Base-by-base conservation (phyloP, 2,113 vertebrate species). In the Microcebus jonahi region DNA sequence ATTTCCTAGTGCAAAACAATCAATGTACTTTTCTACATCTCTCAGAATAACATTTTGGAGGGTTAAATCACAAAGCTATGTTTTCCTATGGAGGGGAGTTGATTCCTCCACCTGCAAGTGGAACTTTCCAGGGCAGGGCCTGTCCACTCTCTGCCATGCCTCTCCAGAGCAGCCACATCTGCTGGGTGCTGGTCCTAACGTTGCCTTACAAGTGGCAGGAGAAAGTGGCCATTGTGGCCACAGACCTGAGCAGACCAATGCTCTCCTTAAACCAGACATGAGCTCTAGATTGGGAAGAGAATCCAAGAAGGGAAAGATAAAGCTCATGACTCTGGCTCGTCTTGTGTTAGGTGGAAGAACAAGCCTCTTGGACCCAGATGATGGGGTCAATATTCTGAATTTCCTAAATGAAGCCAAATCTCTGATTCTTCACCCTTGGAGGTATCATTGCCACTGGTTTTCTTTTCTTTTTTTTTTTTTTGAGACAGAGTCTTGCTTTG, bases 321-420 rank as follows among this genome's bases (percentile, higher is more conserved):
- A 65, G 29, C 45, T 21, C 25, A 0, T 11, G n/a, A 17, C 9
- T 71, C 84, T 67, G 45, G 9, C 23, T 31, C 3, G 0, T 39
- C 63, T 80, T 29, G 36, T 50, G 50, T 83, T 50, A 25, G 50
- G 20, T 31, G 25, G 31, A 31, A 48, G 75, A 90, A 65, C 25
- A 34, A 48, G 29, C 9, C 12, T 75, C 57, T 34, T 53, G 15
- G 76, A 29, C 25, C 10, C 59, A 59, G 25, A 73, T 14, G n/a
- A 61, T 50, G 25, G 48, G 18, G 18, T 76, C 55, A 14, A 88
- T 81, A 61, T 36, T 59, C 70, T 70, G 7, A 50, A 83, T 67
- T 63, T 94, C 34, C 59, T 86, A 0, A 12, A 5, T 12, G 68
- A 80, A 31, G 27, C 81, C 83, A 68, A 3, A 59, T 53, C 61